Evolutionary conservation across 2,888 invertebrate species (phyloP), one percentile per base, ranked within the genome.

Genomic region (Drosophila hamatofila): DNA sequence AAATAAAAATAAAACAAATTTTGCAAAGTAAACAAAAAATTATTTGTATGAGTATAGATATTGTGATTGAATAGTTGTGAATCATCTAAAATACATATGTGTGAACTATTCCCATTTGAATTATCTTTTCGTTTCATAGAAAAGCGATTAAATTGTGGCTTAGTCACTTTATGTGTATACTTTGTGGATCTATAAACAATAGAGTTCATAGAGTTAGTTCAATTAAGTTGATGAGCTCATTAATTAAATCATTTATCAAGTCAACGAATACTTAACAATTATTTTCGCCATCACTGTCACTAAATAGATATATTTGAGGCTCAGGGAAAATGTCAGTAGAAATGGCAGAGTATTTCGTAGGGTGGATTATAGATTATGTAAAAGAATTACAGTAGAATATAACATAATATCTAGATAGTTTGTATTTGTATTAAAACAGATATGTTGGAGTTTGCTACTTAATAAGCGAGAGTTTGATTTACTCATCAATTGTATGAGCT

Each of bases 91-190:
- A 23, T 57, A 25, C 23, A 23, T 42, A 6, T 23, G 14, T 51
- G 33, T 33, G 18, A 33, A 9, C 33, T 51, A 25, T 68, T 14
- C n/a, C 21, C 33, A 55, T 51, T 70, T 60, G 49, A 74, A 69
- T 74, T 77, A 77, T 79, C 65, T 62, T 56, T 39, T 61, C 48
- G 58, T 59, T 78, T 16, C 54, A 54, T 54, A 21, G 66, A 79
- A 77, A 77, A 55, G 41, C 41, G 62, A 79, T 79, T 75, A 75
- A 27, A 48, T 57, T 25, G 37, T n/a, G 39, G 63, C 59, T 79
- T 75, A 75, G 79, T 75, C 79, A 79, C 25, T 62, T 61, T 8
- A 44, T 70, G 54, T 44, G 46, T 48, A 39, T 49, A 49, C 66
- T 65, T 62, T 25, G 33, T 37, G 23, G 9, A 25, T 35, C 49